Evolutionary conservation across 2,113 vertebrate species (phyloP).

Genomic region (Onychostruthus taczanowskii): DNA sequence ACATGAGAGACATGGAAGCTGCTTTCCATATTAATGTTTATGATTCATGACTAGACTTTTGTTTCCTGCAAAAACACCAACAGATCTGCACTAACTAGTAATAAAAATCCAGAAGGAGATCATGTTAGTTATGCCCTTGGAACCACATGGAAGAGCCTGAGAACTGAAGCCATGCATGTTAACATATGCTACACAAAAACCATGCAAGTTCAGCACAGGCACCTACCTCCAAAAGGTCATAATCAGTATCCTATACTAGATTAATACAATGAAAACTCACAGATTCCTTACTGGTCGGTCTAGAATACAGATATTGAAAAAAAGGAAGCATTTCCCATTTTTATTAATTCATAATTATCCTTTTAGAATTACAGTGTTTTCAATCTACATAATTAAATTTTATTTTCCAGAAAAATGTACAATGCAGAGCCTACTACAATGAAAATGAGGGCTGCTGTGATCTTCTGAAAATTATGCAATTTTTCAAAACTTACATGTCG

Average conservation of each 20-base stretch:
- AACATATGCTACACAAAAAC: neutral
- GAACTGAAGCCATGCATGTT: neutral
- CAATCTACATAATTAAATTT: neutral
- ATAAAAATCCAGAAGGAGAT: neutral
- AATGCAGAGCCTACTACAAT: neutral
- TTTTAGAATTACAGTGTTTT: neutral
- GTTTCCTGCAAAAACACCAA: neutral
- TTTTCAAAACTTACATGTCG: neutral
- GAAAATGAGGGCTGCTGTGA: neutral
- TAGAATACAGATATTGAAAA: neutral
- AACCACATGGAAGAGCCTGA: neutral
- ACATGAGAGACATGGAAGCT: neutral
- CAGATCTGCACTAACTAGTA: neutral
- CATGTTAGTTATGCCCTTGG: neutral
- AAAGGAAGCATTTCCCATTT: neutral
- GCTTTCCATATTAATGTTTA: neutral
- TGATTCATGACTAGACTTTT: neutral
- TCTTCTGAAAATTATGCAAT: neutral
- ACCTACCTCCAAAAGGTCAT: neutral
- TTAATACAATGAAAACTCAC: neutral
- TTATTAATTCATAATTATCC: neutral
- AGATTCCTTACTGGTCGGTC: neutral
- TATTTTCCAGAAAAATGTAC: neutral
- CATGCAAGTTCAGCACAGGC: neutral
- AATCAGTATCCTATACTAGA: neutral